These are phyloP conservation scores for Epinotia bilunana DNA, from an alignment of 2,888 invertebrate genomes.

Conservation along the genomic window DNA sequence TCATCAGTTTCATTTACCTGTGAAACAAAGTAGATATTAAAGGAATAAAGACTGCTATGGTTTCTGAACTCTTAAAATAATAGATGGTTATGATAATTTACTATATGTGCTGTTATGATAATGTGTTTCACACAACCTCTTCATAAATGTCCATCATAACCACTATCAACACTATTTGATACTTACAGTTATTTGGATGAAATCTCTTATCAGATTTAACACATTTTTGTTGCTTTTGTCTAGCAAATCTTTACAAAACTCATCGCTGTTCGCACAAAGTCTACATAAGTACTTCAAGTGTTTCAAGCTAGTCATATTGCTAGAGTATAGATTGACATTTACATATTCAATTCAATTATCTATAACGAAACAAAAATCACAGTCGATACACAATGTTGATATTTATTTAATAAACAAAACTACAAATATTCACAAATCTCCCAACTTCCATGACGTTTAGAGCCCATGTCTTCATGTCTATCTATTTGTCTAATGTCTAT, in stretches of 20 bases:
- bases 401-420: constrained; percentile 15
- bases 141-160: constrained; percentile 1
- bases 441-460: constrained; percentile 36
- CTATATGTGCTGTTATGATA: too few relatives aligned
- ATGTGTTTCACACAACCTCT: not conserved
- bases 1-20: constrained; percentile 71
- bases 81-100: not conserved
- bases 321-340: not conserved
- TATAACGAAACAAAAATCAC: not conserved
- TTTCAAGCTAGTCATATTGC: constrained; percentile 51
- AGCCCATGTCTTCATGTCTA: too few relatives aligned
- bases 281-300: constrained; percentile 74
- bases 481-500: too few relatives aligned
- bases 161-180: constrained; percentile 4
- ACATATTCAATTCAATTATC: not conserved
- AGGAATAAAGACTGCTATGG: not conserved
- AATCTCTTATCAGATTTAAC: constrained; percentile 72
- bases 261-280: constrained; percentile 74
- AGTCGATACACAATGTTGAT: not conserved
- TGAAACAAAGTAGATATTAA: constrained; percentile 47
- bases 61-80: not conserved
- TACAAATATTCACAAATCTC: constrained; percentile 18
- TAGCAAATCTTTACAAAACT: constrained; percentile 73
- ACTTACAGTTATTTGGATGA: constrained; percentile 72
- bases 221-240: constrained; percentile 71